Evolutionary conservation across 2,888 invertebrate genomes (phyloP), one percentile per base, ranked within the genome.

Genomic region (Endotricha flammealis): DNA sequence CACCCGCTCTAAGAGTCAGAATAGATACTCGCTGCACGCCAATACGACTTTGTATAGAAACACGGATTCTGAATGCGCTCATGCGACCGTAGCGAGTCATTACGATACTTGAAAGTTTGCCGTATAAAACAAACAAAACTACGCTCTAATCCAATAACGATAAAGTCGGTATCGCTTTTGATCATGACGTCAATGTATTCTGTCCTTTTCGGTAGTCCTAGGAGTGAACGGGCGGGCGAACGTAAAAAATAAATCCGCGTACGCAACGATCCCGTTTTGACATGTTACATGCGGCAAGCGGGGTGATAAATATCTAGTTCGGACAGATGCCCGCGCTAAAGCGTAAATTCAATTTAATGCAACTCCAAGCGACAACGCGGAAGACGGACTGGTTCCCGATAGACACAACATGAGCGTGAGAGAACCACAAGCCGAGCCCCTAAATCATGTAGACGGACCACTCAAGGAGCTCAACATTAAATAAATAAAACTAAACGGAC

Each of bases 21-120:
- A 53, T 61, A 10, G 33, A 29, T 47, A 46, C 17, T 8, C 13
- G 36, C 20, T 7, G 11, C 23, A 5, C 34, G 40, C 38, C 50
- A 44, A 57, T 79, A 75, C 50, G 64, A 61, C 76, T 44, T 77
- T 25, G 41, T 42, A 44, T 37, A 50, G 42, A 52, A 59, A 53
- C 34, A 41, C 48, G 41, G 58, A 58, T 55, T 68, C 64, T 74
- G 73, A 82, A 82, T 80, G 83, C 80, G 82, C 69, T 78, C 83
- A 83, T 75, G 82, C 79, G 77, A 85, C 83, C 85, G 81, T 82
- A 80, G 74, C 82, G 66, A 81, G 77, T 69, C 74, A 81, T 79
- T 77, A 76, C 73, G 73, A 81, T 81, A 74, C 73, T 75, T 72
- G 69, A 74, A 77, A 75, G 68, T 74, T 64, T 67, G 50, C 55